These are phyloP conservation scores for Sussaba pulchella DNA, from an alignment of 2,888 invertebrate genomes.

Conservation along the genomic window DNA sequence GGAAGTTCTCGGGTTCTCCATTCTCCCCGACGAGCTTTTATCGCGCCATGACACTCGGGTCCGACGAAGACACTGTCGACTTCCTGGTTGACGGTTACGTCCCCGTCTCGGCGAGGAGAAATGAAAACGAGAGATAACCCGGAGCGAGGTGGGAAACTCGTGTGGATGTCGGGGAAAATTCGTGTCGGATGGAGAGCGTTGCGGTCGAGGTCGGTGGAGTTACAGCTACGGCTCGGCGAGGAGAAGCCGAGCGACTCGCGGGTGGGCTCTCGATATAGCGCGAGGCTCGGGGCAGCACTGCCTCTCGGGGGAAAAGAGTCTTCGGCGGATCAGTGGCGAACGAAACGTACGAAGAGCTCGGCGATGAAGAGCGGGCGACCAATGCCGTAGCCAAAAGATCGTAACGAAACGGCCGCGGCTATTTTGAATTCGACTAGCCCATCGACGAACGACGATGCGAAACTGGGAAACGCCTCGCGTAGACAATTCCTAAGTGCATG, in stretches of 20 bases:
- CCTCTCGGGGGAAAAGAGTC: conserved; percentile 62
- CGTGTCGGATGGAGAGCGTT: conserved; percentile 11
- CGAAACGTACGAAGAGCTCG: conserved; percentile 14
- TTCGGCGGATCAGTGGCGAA: conserved; percentile 50
- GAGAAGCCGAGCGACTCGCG: conserved; percentile 66
- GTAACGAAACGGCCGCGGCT: conserved; percentile 62
- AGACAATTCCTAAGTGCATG: too few relatives aligned
- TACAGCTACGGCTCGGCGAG: conserved; percentile 55
- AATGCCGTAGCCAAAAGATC: conserved; percentile 60
- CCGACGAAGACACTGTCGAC: conserved; percentile 36
- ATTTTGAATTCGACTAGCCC: conserved; percentile 64
- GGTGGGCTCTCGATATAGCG: conserved; percentile 70
- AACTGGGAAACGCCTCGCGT: not conserved
- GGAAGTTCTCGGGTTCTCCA: conserved; percentile 59
- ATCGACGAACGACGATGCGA: conserved; percentile 9
- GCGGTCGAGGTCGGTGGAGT: conserved; percentile 54
- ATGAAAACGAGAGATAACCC: too few relatives aligned
- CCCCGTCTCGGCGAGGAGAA: not conserved
- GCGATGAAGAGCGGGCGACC: conserved; percentile 30
- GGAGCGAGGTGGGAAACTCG: not conserved
- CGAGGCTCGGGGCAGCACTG: conserved; percentile 71
- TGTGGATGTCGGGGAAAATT: conserved; percentile 17
- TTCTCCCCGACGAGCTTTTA: conserved; percentile 44
- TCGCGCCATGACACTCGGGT: conserved; percentile 49
- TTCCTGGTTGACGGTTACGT: conserved; percentile 44